Percentiles rank a stretch among this genome's conserved stretches.
Evolutionary conservation across 2,113 vertebrate genomes (phyloP).

Genomic region (Alectura lathami): DNA sequence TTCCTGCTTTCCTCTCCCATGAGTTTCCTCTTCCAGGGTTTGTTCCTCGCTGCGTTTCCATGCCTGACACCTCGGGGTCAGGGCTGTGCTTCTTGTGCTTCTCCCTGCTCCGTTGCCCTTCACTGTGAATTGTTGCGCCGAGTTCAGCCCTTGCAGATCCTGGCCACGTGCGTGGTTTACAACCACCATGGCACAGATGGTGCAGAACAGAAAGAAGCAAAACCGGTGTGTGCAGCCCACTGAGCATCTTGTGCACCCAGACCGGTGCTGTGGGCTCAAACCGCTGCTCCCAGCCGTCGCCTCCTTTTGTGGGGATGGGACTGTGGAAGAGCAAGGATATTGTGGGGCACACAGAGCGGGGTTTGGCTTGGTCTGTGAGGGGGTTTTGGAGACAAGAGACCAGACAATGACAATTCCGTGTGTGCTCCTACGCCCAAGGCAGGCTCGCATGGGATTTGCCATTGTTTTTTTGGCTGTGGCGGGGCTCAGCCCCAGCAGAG

Average conservation of each 20-base stretch:
- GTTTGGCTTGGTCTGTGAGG: background rate
- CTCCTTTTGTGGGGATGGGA: background rate
- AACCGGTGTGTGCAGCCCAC: background rate
- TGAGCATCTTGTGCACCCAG: background rate
- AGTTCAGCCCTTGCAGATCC: background rate
- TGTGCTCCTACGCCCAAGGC: background rate
- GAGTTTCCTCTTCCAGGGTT: background rate
- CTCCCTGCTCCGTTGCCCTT: background rate
- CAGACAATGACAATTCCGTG: background rate
- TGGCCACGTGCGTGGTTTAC: fast-evolving
- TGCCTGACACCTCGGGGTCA: background rate
- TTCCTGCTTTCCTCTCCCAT: background rate
- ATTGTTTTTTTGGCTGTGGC: background rate
- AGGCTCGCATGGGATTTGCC: fast-evolving
- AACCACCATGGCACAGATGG: fast-evolving
- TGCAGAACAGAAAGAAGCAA: background rate
- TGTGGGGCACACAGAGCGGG: fast-evolving
- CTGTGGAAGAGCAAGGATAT: background rate
- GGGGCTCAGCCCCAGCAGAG: background rate
- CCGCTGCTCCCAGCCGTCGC: background rate
- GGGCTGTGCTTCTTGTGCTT: fast-evolving
- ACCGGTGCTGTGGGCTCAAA: background rate
- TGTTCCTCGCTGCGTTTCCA: fast-evolving
- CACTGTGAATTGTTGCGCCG: background rate
- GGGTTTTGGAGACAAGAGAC: background rate